A percentile compares a stretch with the other conserved stretches of the same genome.
These are phyloP conservation scores for Poeciliopsis turrubarensis DNA, from an alignment of 2,113 vertebrate species.

Conservation along the genomic window DNA sequence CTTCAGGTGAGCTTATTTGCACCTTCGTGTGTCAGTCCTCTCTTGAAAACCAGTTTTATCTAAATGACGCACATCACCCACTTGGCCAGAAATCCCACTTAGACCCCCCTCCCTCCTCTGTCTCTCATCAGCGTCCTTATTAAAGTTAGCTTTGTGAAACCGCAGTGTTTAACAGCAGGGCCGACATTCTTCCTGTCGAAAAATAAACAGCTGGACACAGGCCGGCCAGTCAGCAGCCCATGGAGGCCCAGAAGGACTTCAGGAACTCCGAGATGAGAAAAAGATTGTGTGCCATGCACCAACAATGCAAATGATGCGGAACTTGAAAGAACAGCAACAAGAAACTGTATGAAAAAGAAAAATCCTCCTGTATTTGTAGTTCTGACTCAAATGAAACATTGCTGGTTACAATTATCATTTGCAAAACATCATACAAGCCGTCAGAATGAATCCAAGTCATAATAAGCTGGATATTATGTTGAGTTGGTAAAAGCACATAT, in stretches of 20 bases:
- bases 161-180: constrained; percentile 56
- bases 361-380: background rate
- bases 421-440: constrained; percentile 10
- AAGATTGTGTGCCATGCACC: background rate
- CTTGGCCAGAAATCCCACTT: constrained; percentile 11
- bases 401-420: constrained; percentile 37
- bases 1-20: constrained; percentile 20
- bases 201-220: constrained; percentile 67
- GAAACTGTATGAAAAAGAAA: background rate
- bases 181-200: constrained; percentile 55
- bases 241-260: constrained; percentile 19
- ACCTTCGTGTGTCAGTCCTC: background rate
- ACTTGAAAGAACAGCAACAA: background rate
- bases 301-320: background rate
- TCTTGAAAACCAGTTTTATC: constrained; percentile 10
- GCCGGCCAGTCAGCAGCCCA: constrained; percentile 27
- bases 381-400: background rate
- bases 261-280: constrained; percentile 29
- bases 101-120: background rate
- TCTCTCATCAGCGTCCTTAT: constrained; percentile 74
- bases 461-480: constrained; percentile 16
- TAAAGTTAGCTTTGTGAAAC: constrained; percentile 74
- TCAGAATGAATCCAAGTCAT: constrained; percentile 14
- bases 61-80: constrained; percentile 7
- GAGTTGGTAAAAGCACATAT: constrained; percentile 5